These are phyloP conservation scores for Pteruthius melanotis DNA, from an alignment of 2,113 vertebrate genomes.

Conservation along the genomic window DNA sequence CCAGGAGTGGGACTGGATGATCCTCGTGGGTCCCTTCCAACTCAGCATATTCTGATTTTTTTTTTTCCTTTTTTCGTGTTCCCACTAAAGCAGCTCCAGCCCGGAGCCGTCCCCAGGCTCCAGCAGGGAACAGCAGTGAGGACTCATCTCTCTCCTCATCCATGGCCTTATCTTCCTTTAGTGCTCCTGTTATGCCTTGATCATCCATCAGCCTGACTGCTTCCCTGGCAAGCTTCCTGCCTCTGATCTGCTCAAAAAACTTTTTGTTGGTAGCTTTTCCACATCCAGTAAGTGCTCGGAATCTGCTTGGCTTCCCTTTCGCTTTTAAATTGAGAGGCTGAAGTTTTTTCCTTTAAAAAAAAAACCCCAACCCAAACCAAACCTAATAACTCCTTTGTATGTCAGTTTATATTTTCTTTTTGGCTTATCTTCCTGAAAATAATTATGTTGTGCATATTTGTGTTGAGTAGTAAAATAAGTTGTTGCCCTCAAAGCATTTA, in stretches of 20 bases:
- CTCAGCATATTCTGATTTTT: not conserved
- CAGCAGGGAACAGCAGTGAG: not conserved
- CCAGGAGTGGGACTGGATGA: not conserved
- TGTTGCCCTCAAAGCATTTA: not conserved
- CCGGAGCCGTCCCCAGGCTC: not conserved
- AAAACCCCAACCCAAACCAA: not conserved
- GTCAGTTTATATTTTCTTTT: not conserved
- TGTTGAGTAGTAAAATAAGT: not conserved
- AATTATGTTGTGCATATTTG: not conserved
- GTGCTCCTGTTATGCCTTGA: slow-evolving; percentile 2
- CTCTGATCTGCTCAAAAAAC: not conserved
- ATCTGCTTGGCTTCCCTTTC: not conserved
- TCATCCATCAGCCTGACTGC: slow-evolving; percentile 27
- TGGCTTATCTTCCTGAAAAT: not conserved
- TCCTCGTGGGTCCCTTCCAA: not conserved
- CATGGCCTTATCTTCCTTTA: not conserved
- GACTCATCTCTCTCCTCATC: not conserved
- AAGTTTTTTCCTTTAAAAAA: not conserved
- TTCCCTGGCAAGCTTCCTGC: slow-evolving; percentile 22
- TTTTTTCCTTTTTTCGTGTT: fast-evolving
- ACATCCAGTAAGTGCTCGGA: not conserved
- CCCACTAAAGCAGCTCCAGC: not conserved
- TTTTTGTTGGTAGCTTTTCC: not conserved
- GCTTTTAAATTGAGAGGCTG: not conserved
- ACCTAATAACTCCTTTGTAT: not conserved